Evolutionary conservation across 2,888 invertebrate species (phyloP).

Genomic region (Catocala nupta): DNA sequence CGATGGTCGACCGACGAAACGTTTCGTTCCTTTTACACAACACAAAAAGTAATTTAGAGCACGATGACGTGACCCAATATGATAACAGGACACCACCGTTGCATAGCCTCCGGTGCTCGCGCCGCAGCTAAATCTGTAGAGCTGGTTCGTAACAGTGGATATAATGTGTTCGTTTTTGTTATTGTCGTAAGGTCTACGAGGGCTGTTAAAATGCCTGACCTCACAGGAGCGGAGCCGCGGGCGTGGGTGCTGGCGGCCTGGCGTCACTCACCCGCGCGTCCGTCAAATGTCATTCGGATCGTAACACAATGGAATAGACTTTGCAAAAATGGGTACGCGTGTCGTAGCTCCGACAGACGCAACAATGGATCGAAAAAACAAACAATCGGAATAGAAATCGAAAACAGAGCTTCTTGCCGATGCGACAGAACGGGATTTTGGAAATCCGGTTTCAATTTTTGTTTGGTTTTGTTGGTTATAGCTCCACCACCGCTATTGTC

Average conservation of each 20-base stretch:
- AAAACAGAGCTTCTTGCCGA: slow-evolving; percentile 84
- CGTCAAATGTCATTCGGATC: slow-evolving; percentile 81
- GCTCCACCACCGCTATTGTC: slow-evolving; percentile 70
- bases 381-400: slow-evolving; percentile 86
- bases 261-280: slow-evolving; percentile 67
- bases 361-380: slow-evolving; percentile 84
- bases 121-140: slow-evolving; percentile 54
- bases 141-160: slow-evolving; percentile 53
- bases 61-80: slow-evolving; percentile 78
- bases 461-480: slow-evolving; percentile 72
- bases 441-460: slow-evolving; percentile 84
- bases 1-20: slow-evolving; percentile 69
- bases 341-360: slow-evolving; percentile 74
- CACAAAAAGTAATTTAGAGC: slow-evolving; percentile 83
- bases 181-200: slow-evolving; percentile 48
- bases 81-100: slow-evolving; percentile 85
- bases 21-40: slow-evolving; percentile 72
- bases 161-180: slow-evolving; percentile 64
- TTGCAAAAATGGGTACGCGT: slow-evolving; percentile 84
- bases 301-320: slow-evolving; percentile 82
- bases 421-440: slow-evolving; percentile 85
- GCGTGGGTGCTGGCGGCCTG: slow-evolving; percentile 33
- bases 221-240: slow-evolving; percentile 59
- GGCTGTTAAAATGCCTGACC: slow-evolving; percentile 56
- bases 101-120: slow-evolving; percentile 76